These are phyloP conservation scores for Dolichallabes microphthalmus DNA, from an alignment of 2,113 vertebrate species.

Conservation along the genomic window DNA sequence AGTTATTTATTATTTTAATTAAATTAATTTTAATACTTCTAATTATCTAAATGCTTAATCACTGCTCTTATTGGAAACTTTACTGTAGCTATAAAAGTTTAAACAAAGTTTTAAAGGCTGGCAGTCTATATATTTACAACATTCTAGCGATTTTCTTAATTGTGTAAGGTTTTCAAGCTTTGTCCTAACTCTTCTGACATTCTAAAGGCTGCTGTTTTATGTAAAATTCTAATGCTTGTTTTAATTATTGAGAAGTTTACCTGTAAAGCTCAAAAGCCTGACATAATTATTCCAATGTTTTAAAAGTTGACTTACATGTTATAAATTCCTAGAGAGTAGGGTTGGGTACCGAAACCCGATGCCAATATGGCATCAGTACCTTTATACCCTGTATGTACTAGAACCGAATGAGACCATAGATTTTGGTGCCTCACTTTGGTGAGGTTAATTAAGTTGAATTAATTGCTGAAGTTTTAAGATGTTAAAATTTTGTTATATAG, in stretches of 20 bases:
- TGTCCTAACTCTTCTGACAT: background rate
- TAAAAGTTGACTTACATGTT: background rate
- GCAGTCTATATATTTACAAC: background rate
- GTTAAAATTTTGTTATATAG: background rate
- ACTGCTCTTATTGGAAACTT: no score
- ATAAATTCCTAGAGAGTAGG: no score
- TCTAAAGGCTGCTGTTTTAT: background rate
- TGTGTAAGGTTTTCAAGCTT: background rate
- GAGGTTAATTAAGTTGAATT: no score
- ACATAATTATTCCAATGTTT: background rate
- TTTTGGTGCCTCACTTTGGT: no score
- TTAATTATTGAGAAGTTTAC: background rate
- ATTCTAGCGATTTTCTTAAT: background rate
- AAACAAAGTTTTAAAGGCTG: background rate
- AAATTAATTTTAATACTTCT: no score
- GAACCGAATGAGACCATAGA: no score
- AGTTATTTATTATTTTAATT: no score
- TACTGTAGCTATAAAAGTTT: background rate
- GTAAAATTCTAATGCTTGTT: background rate
- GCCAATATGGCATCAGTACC: no score
- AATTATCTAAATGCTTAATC: no score
- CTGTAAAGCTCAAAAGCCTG: background rate
- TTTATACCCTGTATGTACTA: no score
- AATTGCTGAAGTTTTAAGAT: no score
- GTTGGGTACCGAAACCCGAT: no score